Evolutionary conservation across 2,797 vertebrate species (phyloP).

Genomic region (Molothrus ater): DNA sequence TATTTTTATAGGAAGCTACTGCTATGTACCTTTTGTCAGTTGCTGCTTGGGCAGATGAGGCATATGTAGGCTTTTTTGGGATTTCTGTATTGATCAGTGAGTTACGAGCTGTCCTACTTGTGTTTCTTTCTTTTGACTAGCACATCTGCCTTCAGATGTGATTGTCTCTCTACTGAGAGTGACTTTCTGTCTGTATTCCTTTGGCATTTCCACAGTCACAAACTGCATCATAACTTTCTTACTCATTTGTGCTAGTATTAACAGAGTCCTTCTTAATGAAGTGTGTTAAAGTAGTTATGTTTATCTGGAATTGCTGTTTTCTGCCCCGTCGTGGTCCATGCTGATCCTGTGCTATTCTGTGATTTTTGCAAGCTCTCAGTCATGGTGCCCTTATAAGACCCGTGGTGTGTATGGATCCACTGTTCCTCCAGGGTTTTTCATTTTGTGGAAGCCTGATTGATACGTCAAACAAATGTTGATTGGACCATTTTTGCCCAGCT

Average conservation of each 20-base stretch:
- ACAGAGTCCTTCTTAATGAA: background rate
- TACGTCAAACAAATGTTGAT: rapidly evolving
- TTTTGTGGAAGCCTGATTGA: background rate
- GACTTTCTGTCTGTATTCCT: background rate
- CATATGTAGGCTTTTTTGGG: background rate
- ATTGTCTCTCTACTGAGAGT: background rate
- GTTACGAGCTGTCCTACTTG: background rate
- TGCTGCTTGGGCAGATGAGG: background rate
- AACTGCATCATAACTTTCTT: background rate
- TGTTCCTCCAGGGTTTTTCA: rapidly evolving
- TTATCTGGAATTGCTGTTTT: background rate
- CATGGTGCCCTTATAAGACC: background rate
- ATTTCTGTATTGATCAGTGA: background rate
- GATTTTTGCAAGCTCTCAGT: background rate
- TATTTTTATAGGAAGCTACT: background rate
- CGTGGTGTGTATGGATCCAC: background rate
- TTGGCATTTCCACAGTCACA: background rate
- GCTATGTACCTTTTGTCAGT: background rate
- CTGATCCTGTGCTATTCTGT: background rate
- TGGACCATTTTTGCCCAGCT: background rate
- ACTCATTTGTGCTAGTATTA: background rate
- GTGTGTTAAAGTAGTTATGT: background rate
- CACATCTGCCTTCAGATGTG: background rate
- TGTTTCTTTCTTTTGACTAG: background rate
- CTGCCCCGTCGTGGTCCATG: rapidly evolving